Percentiles rank a stretch among this genome's conserved stretches.
These are phyloP conservation scores for Hephaestus fuliginosus DNA, from an alignment of 2,797 vertebrate genomes.

Conservation along the genomic window DNA sequence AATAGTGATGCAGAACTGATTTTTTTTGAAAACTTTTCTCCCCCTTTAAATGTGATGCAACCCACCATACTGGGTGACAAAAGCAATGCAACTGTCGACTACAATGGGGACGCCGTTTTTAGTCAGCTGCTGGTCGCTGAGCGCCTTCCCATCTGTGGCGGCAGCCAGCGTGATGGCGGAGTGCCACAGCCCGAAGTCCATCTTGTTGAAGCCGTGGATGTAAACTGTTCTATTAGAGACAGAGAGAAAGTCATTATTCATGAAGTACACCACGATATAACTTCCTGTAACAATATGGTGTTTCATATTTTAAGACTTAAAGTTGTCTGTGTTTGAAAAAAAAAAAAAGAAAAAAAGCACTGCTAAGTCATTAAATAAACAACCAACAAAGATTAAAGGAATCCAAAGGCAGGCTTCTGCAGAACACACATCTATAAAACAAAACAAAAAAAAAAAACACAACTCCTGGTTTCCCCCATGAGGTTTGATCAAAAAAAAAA, in stretches of 20 bases:
- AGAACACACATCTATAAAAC: conserved; percentile 53
- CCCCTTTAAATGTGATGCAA: neutral
- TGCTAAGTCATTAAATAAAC: conserved; percentile 60
- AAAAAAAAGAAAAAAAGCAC: conserved; percentile 5
- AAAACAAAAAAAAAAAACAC: conserved; percentile 37
- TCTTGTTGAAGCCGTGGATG: conserved; percentile 91
- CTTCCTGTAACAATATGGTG: neutral
- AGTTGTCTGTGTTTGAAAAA: conserved; percentile 37
- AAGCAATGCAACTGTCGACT: conserved; percentile 97
- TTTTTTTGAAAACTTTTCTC: neutral
- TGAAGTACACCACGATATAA: neutral
- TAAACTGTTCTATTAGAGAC: conserved; percentile 90
- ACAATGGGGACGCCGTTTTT: conserved; percentile 95
- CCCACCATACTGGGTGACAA: conserved; percentile 98
- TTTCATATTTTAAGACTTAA: conserved; percentile 8
- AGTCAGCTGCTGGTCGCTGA: conserved; percentile 96
- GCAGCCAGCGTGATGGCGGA: conserved; percentile 94
- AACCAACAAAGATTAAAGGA: conserved; percentile 64
- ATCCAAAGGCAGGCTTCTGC: conserved; percentile 35
- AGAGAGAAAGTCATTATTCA: neutral
- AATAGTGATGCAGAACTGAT: conserved; percentile 19
- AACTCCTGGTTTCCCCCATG: conserved; percentile 42
- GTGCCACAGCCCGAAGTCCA: conserved; percentile 95
- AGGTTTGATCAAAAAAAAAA: conserved; percentile 49
- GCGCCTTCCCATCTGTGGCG: conserved; percentile 91